Base-by-base conservation (phyloP, 2,888 invertebrate genomes). In the Byasa hedistus region DNA sequence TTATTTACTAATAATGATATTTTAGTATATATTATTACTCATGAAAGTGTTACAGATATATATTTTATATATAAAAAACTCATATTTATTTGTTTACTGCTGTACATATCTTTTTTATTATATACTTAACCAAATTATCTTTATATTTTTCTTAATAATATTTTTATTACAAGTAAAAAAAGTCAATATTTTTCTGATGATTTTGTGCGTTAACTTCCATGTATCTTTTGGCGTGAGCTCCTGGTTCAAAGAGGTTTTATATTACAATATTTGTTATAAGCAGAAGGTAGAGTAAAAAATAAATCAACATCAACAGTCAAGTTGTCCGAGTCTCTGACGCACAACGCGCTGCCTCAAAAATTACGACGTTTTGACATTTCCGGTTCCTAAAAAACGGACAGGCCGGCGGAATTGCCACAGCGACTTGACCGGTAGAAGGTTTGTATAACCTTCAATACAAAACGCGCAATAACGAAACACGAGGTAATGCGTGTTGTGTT, bases 341-440 rank as follows among this genome's bases (percentile, higher is more conserved):
- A 71, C 73, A 71, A 74, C 74, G 73, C 68, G 71, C 58, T 69
- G 51, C 59, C 65, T 65, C 65, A 58, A 70, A 71, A 73, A 69
- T 70, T 71, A 71, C 69, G 68, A 71, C 70, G 68, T 73, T 74
- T 72, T 75, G 77, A 77, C 75, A 75, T 75, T 75, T 77, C 77
- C 77, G 77, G 74, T 73, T 71, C 73, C 74, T 71, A 68, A 64
- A 62, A 71, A 71, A 60, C 69, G 69, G 72, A 72, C 73, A 72
- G 73, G 73, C 72, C 70, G 74, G 51, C 65, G 51, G 57, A 61
- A 56, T 60, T 66, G 58, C 63, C 61, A 59, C 61, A 66, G 66
- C 48, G 23, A 61, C 61, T 68, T 67, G 66, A 67, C 66, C 63
- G 55, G 58, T 36, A 51, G 63, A 63, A 67, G 66, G 59, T 63